phyloP scores from a whole-genome alignment of 2,888 invertebrate species.

The Phaonia tiefii region DNA sequence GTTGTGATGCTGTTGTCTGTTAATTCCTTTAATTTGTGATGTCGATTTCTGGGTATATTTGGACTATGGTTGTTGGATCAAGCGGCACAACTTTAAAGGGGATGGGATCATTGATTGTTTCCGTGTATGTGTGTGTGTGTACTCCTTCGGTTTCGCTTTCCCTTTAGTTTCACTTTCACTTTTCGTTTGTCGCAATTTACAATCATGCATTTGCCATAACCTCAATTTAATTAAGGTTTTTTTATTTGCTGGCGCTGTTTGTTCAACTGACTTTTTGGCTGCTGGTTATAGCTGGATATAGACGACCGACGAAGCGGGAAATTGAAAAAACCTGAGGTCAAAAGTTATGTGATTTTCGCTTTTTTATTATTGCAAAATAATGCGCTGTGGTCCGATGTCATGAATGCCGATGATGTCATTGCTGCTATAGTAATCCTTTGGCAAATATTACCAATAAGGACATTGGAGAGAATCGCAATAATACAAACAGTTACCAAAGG shows the following conservation, averaged over 20 bases:
- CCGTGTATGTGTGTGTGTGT: too few species aligned
- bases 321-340: neutral
- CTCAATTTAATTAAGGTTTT: conserved; percentile 65
- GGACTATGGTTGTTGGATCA: conserved; percentile 9
- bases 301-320: neutral
- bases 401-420: conserved; percentile 63
- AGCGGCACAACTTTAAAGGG: too few species aligned
- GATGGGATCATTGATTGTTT: neutral
- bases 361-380: conserved; percentile 18
- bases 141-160: too few species aligned
- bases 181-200: neutral
- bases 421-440: conserved; percentile 43
- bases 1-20: conserved; percentile 10
- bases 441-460: conserved; percentile 16
- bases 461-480: conserved; percentile 37
- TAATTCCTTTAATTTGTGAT: conserved; percentile 37
- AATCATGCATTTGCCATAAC: conserved; percentile 46
- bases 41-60: conserved; percentile 30
- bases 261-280: conserved; percentile 2
- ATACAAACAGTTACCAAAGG: too few species aligned
- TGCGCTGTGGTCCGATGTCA: conserved; percentile 13
- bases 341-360: conserved; percentile 54
- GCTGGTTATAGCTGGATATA: neutral
- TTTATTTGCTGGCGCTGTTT: conserved; percentile 53
- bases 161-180: neutral